Evolutionary conservation across 2,888 invertebrate species (phyloP), one percentile per base, ranked within the genome.

Genomic region (Chelonus formosanus): DNA sequence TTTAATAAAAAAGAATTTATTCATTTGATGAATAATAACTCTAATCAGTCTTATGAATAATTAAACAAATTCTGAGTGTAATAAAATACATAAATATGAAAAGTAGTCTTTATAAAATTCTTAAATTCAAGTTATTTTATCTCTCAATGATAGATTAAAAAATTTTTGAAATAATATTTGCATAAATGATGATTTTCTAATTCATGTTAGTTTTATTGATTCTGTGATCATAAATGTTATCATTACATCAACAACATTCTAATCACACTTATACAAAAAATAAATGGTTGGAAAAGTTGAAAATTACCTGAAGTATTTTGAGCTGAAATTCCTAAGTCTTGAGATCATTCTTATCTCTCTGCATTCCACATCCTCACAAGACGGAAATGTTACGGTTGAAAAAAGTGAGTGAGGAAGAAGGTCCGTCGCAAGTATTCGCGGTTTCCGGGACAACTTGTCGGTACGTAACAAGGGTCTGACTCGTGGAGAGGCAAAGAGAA

Each of bases 401-500:
- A 57, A 56, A 53, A 36, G 5, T 20, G 53, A 48, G n/a, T 35
- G 47, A 63, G 56, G 50, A 62, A 52, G 40, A 58, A 52, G 60
- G 59, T 47, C 52, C 54, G 65, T 65, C 50, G 44, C 55, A 44
- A 67, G 40, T 59, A 62, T 69, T 64, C 63, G 63, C 66, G 66
- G 66, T 66, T 70, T 69, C 71, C 71, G 71, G 71, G 54, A 54
- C 59, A n/a, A 48, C 47, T 60, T 47, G 31, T 31, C 52, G 35
- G 45, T 45, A 45, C 43, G 45, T 58, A 64, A 64, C 64, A 45
- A 65, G 59, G 59, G 59, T 65, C 59, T 45, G 54, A 44, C 48
- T 59, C 47, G 47, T 65, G 32, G 59, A 48, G 43, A 47, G 35
- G 8, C n/a, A 10, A 20, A 10, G 48, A 45, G 45, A 44, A 8